phyloP scores from a whole-genome alignment of 2,113 vertebrate genomes.

The Australoheros scitulus region DNA sequence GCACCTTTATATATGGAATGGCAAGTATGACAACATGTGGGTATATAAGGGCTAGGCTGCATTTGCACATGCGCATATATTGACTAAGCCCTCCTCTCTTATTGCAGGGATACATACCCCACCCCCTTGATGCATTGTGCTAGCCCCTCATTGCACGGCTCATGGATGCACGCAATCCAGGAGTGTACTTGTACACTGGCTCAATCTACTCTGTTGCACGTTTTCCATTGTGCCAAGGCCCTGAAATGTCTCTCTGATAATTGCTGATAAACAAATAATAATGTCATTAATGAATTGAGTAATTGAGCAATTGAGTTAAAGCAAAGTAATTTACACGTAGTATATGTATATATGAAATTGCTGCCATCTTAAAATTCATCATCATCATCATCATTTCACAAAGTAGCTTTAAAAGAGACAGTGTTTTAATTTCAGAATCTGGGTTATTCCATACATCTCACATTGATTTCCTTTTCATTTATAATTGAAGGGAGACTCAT shows the following conservation, averaged over 20 bases:
- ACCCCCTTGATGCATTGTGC: constrained; percentile 54
- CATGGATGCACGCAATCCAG: constrained; percentile 28
- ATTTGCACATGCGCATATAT: constrained; percentile 62
- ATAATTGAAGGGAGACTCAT: constrained; percentile 65
- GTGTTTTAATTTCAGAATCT: constrained; percentile 52
- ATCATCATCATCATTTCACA: constrained; percentile 15
- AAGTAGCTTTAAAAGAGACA: constrained; percentile 32
- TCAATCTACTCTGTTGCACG: constrained; percentile 1
- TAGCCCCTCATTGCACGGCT: constrained; percentile 38
- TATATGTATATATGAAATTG: not conserved
- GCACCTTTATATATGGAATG: not conserved
- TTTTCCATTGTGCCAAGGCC: constrained; percentile 22
- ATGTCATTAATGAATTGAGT: constrained; percentile 34
- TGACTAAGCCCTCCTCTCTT: constrained; percentile 60
- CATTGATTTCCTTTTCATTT: constrained; percentile 65
- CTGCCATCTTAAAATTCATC: not conserved
- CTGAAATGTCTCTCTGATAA: not conserved
- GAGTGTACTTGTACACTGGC: constrained; percentile 1
- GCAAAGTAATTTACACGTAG: constrained; percentile 8
- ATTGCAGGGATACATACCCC: constrained; percentile 60
- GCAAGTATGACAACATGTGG: constrained; percentile 33
- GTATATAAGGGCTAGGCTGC: not conserved
- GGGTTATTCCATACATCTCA: constrained; percentile 60
- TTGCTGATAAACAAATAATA: constrained; percentile 34
- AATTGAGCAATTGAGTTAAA: constrained; percentile 22